Evolutionary conservation across 2,113 vertebrate species (phyloP), one percentile per base, ranked within the genome.

Genomic region (Oreochromis spilurus): DNA sequence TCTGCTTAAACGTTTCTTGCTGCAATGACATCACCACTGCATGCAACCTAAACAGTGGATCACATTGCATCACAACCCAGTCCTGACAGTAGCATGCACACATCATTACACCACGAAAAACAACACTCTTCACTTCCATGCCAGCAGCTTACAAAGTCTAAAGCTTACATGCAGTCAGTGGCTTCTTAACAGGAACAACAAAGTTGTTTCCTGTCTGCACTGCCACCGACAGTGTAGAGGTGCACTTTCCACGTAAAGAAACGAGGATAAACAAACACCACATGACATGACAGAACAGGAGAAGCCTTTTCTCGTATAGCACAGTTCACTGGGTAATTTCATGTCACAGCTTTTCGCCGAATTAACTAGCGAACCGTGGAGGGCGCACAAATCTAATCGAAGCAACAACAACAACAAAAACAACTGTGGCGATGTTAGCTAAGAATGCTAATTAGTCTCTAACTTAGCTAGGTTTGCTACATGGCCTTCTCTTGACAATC

Each of bases 391-490:
- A 36, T 57, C 10, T 21, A 45, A 13, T 4, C 14, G 12, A 70
- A 17, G 29, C 52, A 82, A 88, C 36, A 65, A 65, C 60, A 65
- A 65, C 60, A 65, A 62, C 70, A 79, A 87, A 45, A 93, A 88
- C 87, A 90, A 94, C 87, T 91, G 90, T 91, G 90, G 86, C 90
- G 90, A 89, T 72, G 88, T 91, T 89, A 92, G 92, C 91, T 36
- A 4, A 81, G 65, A 58, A 91, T 92, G 92, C 94, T 94, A 94
- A 94, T 92, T 90, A 92, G 92, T 93, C 58, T 54, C 80, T 24
- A 90, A 91, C 84, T 91, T 86, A 92, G 92, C 93, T 26, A 17
- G 86, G 87, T 94, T 79, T 50, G 95, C 88, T 92, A 84, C 88
- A 88, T 84, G 95, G 95, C 93, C 94, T 94, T 70, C 84, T 80